Conservation (phyloP, 2,888 invertebrate genomes). For the Lasioglossum villosulum region DNA sequence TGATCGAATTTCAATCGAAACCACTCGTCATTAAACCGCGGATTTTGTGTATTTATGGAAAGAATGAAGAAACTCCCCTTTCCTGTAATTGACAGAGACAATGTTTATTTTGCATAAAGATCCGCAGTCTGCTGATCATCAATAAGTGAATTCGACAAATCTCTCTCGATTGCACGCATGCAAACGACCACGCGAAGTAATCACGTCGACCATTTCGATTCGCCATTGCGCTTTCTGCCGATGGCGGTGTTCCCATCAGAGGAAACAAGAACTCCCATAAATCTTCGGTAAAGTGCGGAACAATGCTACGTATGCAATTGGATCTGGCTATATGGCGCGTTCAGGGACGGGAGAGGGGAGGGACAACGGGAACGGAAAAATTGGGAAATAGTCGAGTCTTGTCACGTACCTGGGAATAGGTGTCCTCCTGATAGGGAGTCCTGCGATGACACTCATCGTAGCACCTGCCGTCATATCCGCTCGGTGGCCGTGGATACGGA, state of each 20-base stretch:
- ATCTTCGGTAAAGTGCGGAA: not conserved
- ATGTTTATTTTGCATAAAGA: not conserved
- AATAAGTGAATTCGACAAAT: not conserved
- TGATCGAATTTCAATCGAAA: too few species aligned
- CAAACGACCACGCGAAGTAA: not conserved
- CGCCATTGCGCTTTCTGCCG: not conserved
- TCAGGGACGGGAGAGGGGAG: too few species aligned
- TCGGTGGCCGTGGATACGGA: constrained; percentile 84
- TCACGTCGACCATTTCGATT: constrained; percentile 9
- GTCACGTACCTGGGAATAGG: constrained; percentile 79
- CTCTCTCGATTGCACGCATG: not conserved
- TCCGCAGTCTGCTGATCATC: not conserved
- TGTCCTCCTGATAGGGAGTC: constrained; percentile 81
- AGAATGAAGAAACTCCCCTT: not conserved
- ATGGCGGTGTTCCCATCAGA: not conserved
- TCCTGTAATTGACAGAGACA: not conserved
- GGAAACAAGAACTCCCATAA: not conserved
- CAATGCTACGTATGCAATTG: constrained; percentile 8
- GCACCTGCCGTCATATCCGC: constrained; percentile 81
- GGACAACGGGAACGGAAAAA: not conserved
- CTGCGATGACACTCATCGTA: constrained; percentile 82
- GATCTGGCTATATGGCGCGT: not conserved
- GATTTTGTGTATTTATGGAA: not conserved
- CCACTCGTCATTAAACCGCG: not conserved
- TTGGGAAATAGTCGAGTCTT: constrained; percentile 11